Base-by-base conservation (phyloP, 1,140 invertebrate genomes). In the Brachionus rubens region DNA sequence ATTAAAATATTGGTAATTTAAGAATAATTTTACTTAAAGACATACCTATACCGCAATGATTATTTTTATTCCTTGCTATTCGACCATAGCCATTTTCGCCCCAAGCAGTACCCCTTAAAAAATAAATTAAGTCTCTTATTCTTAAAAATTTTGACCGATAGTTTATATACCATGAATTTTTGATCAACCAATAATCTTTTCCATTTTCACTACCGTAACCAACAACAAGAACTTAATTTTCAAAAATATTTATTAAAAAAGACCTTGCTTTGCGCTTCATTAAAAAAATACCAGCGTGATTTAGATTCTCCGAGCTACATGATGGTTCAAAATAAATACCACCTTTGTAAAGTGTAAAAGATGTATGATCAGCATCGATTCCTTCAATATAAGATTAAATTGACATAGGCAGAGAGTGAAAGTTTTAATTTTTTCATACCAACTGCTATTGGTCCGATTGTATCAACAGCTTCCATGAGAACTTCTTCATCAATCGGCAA, bases 271-370 rank as follows among this genome's bases (percentile, higher is more conserved):
- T n/a, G n/a, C n/a, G n/a, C n/a, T n/a, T n/a, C n/a, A n/a, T n/a
- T n/a, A n/a, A n/a, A n/a, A n/a, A 30, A 43, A 43, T 83, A 1
- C 96, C 93, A 14, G 92, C 91, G 83, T 97, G 93, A 86, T 96
- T 92, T 4, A 96, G 83, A 43, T 81, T 78, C 78, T 84, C 80
- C 65, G 80, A 85, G 92, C 91, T 91, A 89, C 90, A 91, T 72
- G 89, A 82, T 1, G 90, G 87, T 68, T 97, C 93, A 81, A 91
- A 94, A 83, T 93, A 98, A 14, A 98, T 90, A 9, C 94, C 94
- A 84, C 94, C 40, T 46, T 56, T 54, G 12, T 75, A 75, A 16
- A 75, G 30, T 5, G 40, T 54, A 21, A 75, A 75, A 30, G 72
- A 56, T 12, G 26, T 54, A 36, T 56, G 48, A 30, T 54, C 40